These are phyloP conservation scores for Tolmerus cingulatus DNA, from an alignment of 2,888 invertebrate genomes.

Conservation along the genomic window DNA sequence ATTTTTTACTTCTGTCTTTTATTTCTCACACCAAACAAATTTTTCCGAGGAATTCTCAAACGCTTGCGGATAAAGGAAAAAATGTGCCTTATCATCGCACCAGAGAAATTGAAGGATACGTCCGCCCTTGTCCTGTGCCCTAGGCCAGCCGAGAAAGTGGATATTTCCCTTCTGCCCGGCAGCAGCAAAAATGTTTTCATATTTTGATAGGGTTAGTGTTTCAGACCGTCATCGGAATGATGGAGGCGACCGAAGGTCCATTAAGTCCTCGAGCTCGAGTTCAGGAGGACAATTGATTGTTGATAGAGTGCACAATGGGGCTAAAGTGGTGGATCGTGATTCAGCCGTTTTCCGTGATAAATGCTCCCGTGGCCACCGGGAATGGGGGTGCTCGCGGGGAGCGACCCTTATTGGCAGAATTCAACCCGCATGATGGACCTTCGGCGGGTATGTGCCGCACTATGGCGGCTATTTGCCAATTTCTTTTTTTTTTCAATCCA, in stretches of 20 bases:
- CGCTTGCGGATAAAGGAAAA: slow-evolving; percentile 24
- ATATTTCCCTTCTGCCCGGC: neutral
- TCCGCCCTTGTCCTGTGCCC: neutral
- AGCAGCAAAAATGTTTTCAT: slow-evolving; percentile 9
- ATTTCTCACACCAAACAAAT: neutral
- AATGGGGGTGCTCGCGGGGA: neutral
- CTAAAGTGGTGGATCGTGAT: slow-evolving; percentile 31
- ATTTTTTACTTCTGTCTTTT: neutral
- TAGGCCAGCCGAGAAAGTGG: neutral
- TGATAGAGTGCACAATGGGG: slow-evolving; percentile 32
- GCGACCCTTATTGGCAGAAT: neutral
- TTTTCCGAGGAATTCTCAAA: neutral
- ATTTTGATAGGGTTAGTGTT: slow-evolving; percentile 36
- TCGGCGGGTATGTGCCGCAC: neutral
- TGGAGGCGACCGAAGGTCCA: slow-evolving; percentile 39
- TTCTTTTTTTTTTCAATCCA: neutral
- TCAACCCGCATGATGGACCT: neutral
- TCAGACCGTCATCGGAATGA: slow-evolving; percentile 30
- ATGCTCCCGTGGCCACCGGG: neutral
- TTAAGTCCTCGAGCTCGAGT: slow-evolving; percentile 26
- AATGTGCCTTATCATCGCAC: slow-evolving; percentile 26
- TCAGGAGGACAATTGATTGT: slow-evolving; percentile 41
- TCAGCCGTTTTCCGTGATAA: neutral
- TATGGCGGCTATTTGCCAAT: neutral
- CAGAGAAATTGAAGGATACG: neutral